A percentile compares a stretch with the other conserved stretches of the same genome.
Evolutionary conservation across 1,140 invertebrate species (phyloP).

Genomic region (Littorina saxatilis): DNA sequence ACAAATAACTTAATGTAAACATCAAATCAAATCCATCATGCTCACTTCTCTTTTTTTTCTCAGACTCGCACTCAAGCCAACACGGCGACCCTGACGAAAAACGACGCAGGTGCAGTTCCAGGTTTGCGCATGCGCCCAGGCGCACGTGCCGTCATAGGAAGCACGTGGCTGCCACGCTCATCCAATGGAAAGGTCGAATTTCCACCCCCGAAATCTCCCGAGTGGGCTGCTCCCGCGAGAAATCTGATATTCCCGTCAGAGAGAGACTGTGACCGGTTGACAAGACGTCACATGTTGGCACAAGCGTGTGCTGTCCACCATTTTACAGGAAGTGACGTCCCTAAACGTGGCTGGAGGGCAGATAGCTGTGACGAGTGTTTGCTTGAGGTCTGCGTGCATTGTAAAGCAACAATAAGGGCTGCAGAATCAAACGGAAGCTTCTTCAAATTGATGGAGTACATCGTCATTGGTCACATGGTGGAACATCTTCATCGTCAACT

Average conservation of each 20-base stretch:
- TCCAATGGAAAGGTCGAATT: conserved; percentile 3
- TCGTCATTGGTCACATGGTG: no score
- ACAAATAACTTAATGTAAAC: no score
- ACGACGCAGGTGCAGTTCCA: neutral
- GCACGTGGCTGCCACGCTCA: conserved; percentile 11
- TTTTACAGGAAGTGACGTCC: conserved; percentile 4
- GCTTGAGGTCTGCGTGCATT: neutral
- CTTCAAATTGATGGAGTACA: neutral
- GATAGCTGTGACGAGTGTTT: neutral
- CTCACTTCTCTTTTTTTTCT: neutral
- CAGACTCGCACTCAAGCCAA: neutral
- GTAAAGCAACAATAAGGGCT: neutral
- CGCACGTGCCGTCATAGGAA: neutral
- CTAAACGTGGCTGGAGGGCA: neutral
- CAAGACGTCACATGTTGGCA: neutral
- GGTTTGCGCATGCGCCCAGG: neutral
- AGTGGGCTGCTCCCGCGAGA: neutral
- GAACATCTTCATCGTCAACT: no score
- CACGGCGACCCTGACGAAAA: neutral
- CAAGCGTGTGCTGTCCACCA: neutral
- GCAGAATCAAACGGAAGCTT: neutral
- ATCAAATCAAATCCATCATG: no score
- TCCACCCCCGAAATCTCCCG: neutral
- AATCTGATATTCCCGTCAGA: conserved; percentile 5
- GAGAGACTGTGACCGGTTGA: neutral